A percentile compares a stretch with the other conserved stretches of the same genome.
Conservation (phyloP, 2,113 vertebrate genomes). For the Pteronura brasiliensis region DNA sequence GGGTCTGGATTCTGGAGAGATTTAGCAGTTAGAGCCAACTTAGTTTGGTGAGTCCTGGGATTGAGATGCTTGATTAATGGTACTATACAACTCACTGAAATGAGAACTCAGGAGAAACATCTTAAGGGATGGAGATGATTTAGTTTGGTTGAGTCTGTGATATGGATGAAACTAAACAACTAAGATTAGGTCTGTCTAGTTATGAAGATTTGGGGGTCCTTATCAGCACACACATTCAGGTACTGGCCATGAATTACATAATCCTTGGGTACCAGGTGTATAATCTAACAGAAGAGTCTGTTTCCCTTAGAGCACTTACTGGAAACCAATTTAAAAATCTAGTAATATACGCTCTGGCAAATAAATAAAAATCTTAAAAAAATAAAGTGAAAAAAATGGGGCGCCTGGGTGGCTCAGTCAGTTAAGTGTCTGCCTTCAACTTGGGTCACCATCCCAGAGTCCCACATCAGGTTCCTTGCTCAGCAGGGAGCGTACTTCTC, state of each 20-base stretch:
- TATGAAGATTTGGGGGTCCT: not conserved
- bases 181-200: not conserved
- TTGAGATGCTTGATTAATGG: not conserved
- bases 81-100: not conserved
- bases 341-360: not conserved
- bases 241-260: not conserved
- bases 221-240: not conserved
- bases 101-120: not conserved
- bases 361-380: not conserved
- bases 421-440: not conserved
- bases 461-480: not conserved
- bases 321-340: constrained; percentile 14
- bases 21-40: not conserved
- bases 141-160: not conserved
- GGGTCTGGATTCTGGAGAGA: not conserved
- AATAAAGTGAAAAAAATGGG: not conserved
- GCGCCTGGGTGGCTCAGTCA: not conserved
- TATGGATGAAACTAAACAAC: not conserved
- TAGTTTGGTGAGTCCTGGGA: not conserved
- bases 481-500: not conserved
- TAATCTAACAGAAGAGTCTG: not conserved
- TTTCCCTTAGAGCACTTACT: not conserved
- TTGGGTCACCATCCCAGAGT: not conserved
- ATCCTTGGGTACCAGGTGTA: not conserved
- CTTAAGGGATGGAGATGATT: not conserved